Evolutionary conservation across 2,797 vertebrate species (phyloP).

Genomic region (Bufotes viridis): DNA sequence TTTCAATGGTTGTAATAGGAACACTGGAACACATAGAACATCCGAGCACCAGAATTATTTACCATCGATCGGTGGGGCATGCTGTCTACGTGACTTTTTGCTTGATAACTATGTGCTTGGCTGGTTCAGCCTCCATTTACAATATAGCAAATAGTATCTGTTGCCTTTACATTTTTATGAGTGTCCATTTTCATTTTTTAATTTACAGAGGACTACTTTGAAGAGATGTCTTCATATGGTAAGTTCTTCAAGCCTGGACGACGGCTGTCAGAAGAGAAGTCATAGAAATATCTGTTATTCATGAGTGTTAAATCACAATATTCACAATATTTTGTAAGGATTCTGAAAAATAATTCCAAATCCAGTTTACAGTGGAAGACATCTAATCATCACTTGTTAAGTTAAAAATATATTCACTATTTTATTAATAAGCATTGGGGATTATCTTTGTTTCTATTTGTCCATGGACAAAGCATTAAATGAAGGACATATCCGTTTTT

Average conservation of each 20-base stretch:
- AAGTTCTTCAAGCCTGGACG: constrained; percentile 26
- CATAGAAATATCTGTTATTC: neutral
- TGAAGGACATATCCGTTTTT: neutral
- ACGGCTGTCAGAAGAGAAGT: neutral
- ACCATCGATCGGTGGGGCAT: constrained; percentile 24
- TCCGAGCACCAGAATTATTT: neutral
- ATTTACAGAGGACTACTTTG: constrained; percentile 48
- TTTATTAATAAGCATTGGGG: neutral
- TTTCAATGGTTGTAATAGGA: neutral
- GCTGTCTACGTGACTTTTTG: constrained; percentile 10
- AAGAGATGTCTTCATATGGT: constrained; percentile 53
- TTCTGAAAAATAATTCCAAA: neutral
- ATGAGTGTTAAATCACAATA: neutral
- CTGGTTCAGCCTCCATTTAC: constrained; percentile 14
- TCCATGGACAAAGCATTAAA: neutral
- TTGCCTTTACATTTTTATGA: constrained; percentile 33
- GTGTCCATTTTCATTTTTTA: constrained; percentile 55
- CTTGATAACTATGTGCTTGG: neutral
- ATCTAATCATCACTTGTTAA: too few relatives aligned
- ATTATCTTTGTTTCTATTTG: neutral
- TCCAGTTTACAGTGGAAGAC: neutral
- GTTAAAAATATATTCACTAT: neutral
- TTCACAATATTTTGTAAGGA: neutral
- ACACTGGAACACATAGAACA: constrained; percentile 34
- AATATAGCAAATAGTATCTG: neutral